These are phyloP conservation scores for Rhodophaea formosa DNA, from an alignment of 2,888 invertebrate genomes.

Conservation along the genomic window DNA sequence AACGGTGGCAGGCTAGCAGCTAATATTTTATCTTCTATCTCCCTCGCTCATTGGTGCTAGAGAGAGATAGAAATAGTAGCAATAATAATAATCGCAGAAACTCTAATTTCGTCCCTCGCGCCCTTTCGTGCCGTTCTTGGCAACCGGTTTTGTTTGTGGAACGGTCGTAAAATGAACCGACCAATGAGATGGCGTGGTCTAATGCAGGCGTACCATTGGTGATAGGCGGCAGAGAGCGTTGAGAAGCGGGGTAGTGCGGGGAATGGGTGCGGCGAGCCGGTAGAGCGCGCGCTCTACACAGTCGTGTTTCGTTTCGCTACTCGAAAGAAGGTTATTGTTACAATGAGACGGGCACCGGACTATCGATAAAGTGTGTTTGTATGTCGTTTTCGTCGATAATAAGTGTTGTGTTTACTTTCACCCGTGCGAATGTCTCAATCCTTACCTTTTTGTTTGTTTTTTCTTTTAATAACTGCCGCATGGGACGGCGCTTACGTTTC, in stretches of 20 bases:
- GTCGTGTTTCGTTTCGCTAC: constrained; percentile 76
- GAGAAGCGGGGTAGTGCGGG: constrained; percentile 51
- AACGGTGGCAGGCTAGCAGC: constrained; percentile 5
- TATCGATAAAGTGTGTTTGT: constrained; percentile 81
- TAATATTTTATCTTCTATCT: constrained; percentile 41
- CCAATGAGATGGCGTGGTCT: constrained; percentile 55
- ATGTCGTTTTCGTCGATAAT: constrained; percentile 80
- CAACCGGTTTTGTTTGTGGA: constrained; percentile 78
- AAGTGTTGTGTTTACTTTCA: constrained; percentile 81
- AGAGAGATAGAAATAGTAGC: constrained; percentile 52
- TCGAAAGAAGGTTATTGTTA: constrained; percentile 77
- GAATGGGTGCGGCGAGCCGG: constrained; percentile 61
- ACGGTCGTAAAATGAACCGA: constrained; percentile 61
- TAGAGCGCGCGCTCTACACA: constrained; percentile 53
- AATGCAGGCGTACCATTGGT: constrained; percentile 72
- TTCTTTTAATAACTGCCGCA: constrained; percentile 75
- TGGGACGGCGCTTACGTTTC: constrained; percentile 79
- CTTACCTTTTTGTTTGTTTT: constrained; percentile 76
- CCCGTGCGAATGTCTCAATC: constrained; percentile 79
- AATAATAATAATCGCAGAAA: constrained; percentile 64
- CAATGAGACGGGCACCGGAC: constrained; percentile 75
- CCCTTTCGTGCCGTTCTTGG: constrained; percentile 72
- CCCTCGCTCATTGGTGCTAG: constrained; percentile 29
- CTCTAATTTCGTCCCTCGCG: constrained; percentile 74
- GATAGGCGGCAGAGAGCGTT: constrained; percentile 59